phyloP scores from a whole-genome alignment of 2,888 invertebrate genomes.

The Trachelus iudaicus region DNA sequence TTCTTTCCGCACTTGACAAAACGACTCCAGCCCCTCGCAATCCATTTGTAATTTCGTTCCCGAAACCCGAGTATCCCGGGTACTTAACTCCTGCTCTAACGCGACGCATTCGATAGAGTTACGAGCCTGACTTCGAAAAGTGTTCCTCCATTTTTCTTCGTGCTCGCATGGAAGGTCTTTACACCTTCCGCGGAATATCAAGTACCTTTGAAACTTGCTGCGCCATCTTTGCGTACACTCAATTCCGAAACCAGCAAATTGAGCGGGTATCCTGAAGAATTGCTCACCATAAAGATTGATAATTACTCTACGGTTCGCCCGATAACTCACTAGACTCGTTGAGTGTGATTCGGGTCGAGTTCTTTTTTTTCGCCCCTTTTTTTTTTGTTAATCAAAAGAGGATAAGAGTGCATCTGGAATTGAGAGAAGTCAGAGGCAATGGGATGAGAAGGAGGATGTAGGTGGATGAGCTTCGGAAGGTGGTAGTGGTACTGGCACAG shows the following conservation, averaged over 20 bases:
- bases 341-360: background rate
- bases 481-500: conserved; percentile 20
- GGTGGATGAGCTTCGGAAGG: conserved; percentile 22
- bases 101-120: background rate
- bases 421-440: background rate
- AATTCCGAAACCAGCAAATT: background rate
- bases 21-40: background rate
- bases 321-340: background rate
- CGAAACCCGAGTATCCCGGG: background rate
- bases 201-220: background rate
- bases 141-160: background rate
- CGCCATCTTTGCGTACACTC: background rate
- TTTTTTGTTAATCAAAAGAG: background rate
- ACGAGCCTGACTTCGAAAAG: background rate
- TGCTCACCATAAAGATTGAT: background rate
- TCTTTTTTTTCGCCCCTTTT: background rate
- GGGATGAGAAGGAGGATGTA: background rate
- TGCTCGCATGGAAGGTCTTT: background rate
- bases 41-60: background rate
- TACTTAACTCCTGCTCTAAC: background rate
- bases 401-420: background rate
- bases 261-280: background rate
- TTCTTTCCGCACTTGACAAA: background rate
- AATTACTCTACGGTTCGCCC: background rate
- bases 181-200: background rate